A percentile compares a stretch with the other conserved stretches of the same genome.
Evolutionary conservation across 2,113 vertebrate species (phyloP).

Genomic region (Dermatemys mawii): DNA sequence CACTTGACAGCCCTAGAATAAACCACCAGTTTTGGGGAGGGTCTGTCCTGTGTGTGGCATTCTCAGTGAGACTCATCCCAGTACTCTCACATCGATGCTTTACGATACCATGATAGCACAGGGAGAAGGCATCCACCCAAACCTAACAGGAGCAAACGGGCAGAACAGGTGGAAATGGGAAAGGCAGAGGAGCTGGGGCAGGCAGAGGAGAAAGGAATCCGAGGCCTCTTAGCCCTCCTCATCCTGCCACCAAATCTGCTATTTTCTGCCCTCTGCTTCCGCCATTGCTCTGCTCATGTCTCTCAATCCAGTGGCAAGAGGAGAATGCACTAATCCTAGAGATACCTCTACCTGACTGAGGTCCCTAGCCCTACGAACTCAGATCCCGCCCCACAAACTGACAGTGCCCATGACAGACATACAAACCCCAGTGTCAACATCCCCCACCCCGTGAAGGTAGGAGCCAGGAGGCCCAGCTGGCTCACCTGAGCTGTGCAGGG

Average conservation of each 20-base stretch:
- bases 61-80: no score
- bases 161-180: neutral
- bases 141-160: neutral
- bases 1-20: no score
- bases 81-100: neutral
- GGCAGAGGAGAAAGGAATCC: neutral
- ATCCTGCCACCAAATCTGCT: neutral
- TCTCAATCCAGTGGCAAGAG: neutral
- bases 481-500: slow-evolving; percentile 83
- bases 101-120: neutral
- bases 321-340: neutral
- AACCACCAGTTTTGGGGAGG: no score
- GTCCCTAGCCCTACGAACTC: neutral
- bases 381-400: neutral
- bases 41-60: no score
- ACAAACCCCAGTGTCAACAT: neutral
- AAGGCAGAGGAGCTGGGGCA: neutral
- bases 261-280: neutral
- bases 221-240: neutral
- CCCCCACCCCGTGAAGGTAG: fast-evolving
- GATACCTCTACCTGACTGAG: neutral
- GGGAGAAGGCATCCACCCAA: neutral
- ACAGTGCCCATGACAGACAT: neutral
- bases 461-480: neutral
- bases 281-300: neutral